Evolutionary conservation across 2,888 invertebrate genomes (phyloP).

Genomic region (Catocala nupta): DNA sequence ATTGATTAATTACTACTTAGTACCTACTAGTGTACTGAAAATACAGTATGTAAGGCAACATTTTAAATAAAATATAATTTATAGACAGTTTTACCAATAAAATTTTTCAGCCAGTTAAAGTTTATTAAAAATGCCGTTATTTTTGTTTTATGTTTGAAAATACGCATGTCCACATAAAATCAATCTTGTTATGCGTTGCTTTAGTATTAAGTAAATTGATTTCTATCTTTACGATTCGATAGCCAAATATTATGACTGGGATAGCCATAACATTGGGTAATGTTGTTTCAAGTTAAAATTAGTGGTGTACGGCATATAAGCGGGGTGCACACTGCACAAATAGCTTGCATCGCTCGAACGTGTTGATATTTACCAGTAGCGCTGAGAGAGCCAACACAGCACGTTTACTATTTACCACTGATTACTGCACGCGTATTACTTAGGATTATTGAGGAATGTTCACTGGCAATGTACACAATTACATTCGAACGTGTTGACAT

Average conservation of each 20-base stretch:
- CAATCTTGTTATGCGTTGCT: neutral
- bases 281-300: slow-evolving; percentile 51
- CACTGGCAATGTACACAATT: too few relatives aligned
- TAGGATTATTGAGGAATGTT: neutral
- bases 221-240: slow-evolving; percentile 15
- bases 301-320: slow-evolving; percentile 34
- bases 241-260: slow-evolving; percentile 19
- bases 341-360: slow-evolving; percentile 28
- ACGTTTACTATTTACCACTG: slow-evolving; percentile 29
- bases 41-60: too few relatives aligned
- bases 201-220: slow-evolving; percentile 7
- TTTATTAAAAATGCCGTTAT: too few relatives aligned
- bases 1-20: too few relatives aligned
- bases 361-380: slow-evolving; percentile 52
- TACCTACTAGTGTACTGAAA: too few relatives aligned
- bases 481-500: too few relatives aligned
- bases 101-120: too few relatives aligned
- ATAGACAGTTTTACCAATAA: too few relatives aligned
- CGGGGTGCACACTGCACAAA: slow-evolving; percentile 36
- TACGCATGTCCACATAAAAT: too few relatives aligned
- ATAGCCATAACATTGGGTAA: slow-evolving; percentile 27
- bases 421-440: slow-evolving; percentile 19
- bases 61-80: too few relatives aligned
- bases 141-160: too few relatives aligned
- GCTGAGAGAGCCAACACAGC: slow-evolving; percentile 47